These are phyloP conservation scores for Mesoclemmys tuberculata DNA, from an alignment of 2,113 vertebrate genomes.

Conservation along the genomic window DNA sequence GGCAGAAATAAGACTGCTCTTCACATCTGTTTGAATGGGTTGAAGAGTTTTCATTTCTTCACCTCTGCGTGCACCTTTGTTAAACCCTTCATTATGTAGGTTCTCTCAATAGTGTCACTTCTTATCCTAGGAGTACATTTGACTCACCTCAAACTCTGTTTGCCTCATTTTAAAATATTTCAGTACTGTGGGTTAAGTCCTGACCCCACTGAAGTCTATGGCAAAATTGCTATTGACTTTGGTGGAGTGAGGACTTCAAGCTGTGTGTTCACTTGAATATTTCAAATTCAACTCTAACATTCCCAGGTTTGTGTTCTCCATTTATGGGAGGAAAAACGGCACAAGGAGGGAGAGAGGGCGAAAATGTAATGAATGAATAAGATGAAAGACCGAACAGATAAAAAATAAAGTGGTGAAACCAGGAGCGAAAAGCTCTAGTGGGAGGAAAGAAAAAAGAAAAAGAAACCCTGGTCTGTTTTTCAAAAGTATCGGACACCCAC, in stretches of 20 bases:
- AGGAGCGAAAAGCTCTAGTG: background rate
- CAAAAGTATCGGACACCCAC: background rate
- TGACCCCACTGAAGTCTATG: background rate
- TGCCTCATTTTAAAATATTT: background rate
- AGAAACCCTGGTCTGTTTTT: background rate
- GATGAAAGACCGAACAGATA: too few relatives aligned
- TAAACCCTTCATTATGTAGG: background rate
- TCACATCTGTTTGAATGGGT: background rate
- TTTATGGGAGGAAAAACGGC: too few relatives aligned
- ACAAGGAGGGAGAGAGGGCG: background rate
- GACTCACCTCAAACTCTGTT: background rate
- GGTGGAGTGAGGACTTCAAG: background rate
- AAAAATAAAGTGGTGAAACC: background rate
- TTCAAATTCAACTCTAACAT: too few relatives aligned
- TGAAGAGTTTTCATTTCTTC: background rate
- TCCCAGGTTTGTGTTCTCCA: too few relatives aligned
- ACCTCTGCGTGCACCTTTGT: conserved; percentile 14
- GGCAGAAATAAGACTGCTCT: background rate
- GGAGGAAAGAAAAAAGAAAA: background rate
- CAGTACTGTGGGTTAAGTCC: background rate
- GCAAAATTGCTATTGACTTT: background rate
- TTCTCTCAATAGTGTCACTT: background rate
- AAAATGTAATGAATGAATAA: background rate
- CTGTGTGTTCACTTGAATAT: too few relatives aligned
- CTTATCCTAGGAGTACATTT: too few relatives aligned